Base-by-base conservation (phyloP, 2,888 invertebrate species). In the Choreutis nemorana region DNA sequence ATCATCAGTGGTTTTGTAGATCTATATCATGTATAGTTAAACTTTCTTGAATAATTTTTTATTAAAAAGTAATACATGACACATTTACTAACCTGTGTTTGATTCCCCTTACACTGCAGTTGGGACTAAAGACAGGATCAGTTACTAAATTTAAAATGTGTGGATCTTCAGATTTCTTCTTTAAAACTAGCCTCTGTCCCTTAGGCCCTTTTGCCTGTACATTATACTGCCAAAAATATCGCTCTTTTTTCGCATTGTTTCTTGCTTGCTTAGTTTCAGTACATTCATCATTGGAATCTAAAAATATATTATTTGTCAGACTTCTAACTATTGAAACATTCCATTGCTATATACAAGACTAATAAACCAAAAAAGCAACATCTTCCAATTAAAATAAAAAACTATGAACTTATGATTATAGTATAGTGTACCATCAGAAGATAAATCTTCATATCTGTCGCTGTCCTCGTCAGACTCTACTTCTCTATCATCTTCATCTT, bases 181-280 rank as follows among this genome's bases (percentile, higher is more conserved):
- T 89, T 47, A 94, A 82, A 26, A 92, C 87, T 36, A 94, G 79
- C 38, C 94, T 82, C 63, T 95, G 94, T 23, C 97, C 96, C 75
- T 98, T 96, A 3, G 97, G 96, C 2, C 98, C 97, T 72, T 98
- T 96, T 1, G 97, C 92, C 72, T 97, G 97, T 1, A 97, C 94
- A 78, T 98, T 98, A 66, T 98, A 98, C 64, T 97, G 97, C 97
- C 98, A 98, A 64, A 98, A 97, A 70, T 84, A 97, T 36, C 89
- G 83, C 54, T 94, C 94, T 45, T 88, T 91, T 62, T 91, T 92
- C 28, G 72, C 63, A 37, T 43, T 55, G 14, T 55, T 55, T 8
- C 75, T 54, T 12, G 67, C 55, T 35, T 79, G 63, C 52, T 70
- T 75, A 32, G 57, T 56, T 54, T 81, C 83, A 33, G 81, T 65